These are phyloP conservation scores for Labrus mixtus DNA, from an alignment of 2,113 vertebrate genomes.

Conservation along the genomic window DNA sequence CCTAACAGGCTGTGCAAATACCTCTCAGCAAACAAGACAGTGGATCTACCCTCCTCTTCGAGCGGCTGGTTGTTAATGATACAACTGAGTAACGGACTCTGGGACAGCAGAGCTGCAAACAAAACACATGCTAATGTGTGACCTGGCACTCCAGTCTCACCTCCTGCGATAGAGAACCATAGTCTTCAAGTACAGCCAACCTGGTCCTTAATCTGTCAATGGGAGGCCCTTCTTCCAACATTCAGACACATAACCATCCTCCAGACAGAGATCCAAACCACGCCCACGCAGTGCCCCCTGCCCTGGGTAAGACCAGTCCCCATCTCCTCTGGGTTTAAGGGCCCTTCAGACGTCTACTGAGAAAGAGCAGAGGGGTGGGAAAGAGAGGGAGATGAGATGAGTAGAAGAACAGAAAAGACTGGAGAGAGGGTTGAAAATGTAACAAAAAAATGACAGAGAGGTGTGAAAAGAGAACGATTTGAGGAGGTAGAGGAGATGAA, in stretches of 20 bases:
- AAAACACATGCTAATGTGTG: slow-evolving; percentile 81
- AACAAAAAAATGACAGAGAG: slow-evolving; percentile 36
- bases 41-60: slow-evolving; percentile 46
- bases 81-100: slow-evolving; percentile 63
- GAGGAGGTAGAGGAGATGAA: slow-evolving; percentile 72
- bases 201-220: slow-evolving; percentile 82
- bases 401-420: slow-evolving; percentile 51
- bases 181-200: slow-evolving; percentile 79
- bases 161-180: slow-evolving; percentile 72
- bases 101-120: slow-evolving; percentile 65
- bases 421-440: slow-evolving; percentile 44
- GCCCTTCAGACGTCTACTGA: slow-evolving; percentile 84
- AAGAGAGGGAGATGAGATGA: slow-evolving; percentile 62
- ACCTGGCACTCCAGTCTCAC: slow-evolving; percentile 77
- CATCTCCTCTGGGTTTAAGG: slow-evolving; percentile 75
- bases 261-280: slow-evolving; percentile 65
- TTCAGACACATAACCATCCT: slow-evolving; percentile 73
- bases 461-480: slow-evolving; percentile 63
- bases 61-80: slow-evolving; percentile 54
- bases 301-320: slow-evolving; percentile 67
- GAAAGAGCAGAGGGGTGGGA: slow-evolving; percentile 80
- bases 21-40: slow-evolving; percentile 62
- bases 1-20: slow-evolving; percentile 61
- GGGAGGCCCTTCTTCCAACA: slow-evolving; percentile 75
- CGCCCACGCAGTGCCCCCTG: slow-evolving; percentile 60